Conservation (phyloP, 2,797 vertebrate species). For the Phrynocephalus vlangalii region DNA sequence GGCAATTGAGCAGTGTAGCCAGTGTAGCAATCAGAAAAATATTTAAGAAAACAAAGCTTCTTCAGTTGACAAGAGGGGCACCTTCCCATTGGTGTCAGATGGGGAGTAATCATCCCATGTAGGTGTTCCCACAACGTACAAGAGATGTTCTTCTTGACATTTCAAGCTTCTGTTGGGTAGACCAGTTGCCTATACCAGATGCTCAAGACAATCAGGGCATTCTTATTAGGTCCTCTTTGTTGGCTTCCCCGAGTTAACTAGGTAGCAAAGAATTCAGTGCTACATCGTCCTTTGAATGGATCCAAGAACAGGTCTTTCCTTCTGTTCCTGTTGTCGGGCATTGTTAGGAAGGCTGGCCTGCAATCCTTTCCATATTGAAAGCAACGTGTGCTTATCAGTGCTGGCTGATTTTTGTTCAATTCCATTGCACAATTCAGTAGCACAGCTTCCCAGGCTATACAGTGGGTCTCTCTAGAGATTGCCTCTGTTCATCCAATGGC, state of each 20-base stretch:
- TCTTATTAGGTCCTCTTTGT: background rate
- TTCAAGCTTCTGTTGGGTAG: background rate
- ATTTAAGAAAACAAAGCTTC: background rate
- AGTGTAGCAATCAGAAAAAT: background rate
- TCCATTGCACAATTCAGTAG: background rate
- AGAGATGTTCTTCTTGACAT: background rate
- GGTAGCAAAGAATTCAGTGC: background rate
- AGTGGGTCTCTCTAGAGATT: background rate
- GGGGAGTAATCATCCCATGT: background rate
- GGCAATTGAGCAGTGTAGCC: background rate
- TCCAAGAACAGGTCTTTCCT: background rate
- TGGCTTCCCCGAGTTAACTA: background rate
- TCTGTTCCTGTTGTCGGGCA: background rate
- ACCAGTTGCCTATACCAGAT: background rate
- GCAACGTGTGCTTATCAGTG: background rate
- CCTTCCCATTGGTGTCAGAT: no score
- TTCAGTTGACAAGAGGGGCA: no score
- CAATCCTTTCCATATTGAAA: background rate
- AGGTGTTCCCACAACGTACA: background rate
- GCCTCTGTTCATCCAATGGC: background rate
- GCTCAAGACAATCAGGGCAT: background rate
- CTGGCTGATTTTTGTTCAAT: background rate
- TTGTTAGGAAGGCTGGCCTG: background rate
- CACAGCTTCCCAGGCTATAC: background rate
- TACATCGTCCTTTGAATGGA: background rate